Conservation (phyloP, 2,888 invertebrate genomes). For the Lepidonotus clava region DNA sequence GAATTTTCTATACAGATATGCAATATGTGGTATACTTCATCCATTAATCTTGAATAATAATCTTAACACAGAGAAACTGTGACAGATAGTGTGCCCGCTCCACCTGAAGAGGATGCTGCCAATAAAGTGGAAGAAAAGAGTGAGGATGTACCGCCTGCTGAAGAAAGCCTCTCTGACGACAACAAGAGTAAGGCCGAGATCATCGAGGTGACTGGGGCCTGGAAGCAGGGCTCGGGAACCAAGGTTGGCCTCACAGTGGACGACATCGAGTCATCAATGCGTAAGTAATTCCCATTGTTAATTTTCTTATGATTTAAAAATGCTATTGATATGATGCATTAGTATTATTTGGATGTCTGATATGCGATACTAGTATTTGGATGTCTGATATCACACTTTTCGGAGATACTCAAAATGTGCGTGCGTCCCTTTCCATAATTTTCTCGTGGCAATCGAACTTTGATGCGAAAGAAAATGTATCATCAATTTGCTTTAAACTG, state of each 20-base stretch:
- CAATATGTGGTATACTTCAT: too few relatives aligned
- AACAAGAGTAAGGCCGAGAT: conserved; percentile 58
- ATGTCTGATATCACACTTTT: too few relatives aligned
- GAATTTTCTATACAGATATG: too few relatives aligned
- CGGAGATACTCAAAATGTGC: too few relatives aligned
- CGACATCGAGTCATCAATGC: conserved; percentile 22
- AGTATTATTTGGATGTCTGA: too few relatives aligned
- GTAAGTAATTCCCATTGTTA: conserved; percentile 3
- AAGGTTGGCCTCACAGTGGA: conserved; percentile 14
- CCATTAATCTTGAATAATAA: too few relatives aligned
- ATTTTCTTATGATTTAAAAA: too few relatives aligned
- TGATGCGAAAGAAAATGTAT: too few relatives aligned
- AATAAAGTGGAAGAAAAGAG: background rate
- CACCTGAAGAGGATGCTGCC: background rate
- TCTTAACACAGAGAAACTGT: conserved; percentile 9
- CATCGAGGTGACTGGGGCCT: conserved; percentile 62
- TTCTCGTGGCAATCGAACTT: too few relatives aligned
- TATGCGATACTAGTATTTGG: too few relatives aligned
- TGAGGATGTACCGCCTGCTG: background rate
- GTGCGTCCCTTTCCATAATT: too few relatives aligned
- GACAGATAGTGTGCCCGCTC: conserved; percentile 15
- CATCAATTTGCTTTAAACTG: too few relatives aligned
- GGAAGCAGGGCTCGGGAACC: conserved; percentile 47
- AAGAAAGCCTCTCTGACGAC: conserved; percentile 38
- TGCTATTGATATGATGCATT: background rate